Base-by-base conservation (phyloP, 1,140 invertebrate genomes). In the Ceratoteleas bidentatus region DNA sequence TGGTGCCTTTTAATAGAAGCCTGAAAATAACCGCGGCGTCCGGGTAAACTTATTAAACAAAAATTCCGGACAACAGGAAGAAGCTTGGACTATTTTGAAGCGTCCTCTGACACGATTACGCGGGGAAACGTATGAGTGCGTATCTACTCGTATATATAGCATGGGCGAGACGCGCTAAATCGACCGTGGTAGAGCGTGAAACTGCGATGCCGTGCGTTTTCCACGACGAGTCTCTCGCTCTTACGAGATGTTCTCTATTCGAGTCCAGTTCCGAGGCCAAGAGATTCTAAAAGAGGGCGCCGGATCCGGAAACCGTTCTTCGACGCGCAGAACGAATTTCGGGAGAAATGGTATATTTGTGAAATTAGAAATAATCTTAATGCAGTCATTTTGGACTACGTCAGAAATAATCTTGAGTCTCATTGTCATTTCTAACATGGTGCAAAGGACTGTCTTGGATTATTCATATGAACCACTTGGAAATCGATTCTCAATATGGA, bases 91-190 rank as follows among this genome's bases (percentile, higher is more conserved):
- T 88, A 87, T 86, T 88, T 88, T 61, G 74, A 81, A 78, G 74
- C 77, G 75, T 68, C 64, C 72, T 88, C 85, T 87, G 83, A 85
- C 84, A 87, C 86, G 86, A 86, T 87, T 87, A 84, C 78, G 84
- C 68, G 57, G 49, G 57, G 33, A 56, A 56, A 62, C 5, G 57
- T 58, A 47, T 52, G 24, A 24, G 24, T 24, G 24, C 24, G 52
- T 14, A 69, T 60, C 33, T 52, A 60, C 52, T 64, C 83, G 80
- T 73, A 87, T 86, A 88, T 88, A 88, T 88, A 88, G 86, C 83
- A 84, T 76, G 47, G 84, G 62, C 78, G 78, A 86, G 72, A 81
- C 72, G 75, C 54, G 61, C 69, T 88, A 87, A 88, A 88, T 87
- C 82, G 84, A 57, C 74, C 57, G 78, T 69, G 43, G 57, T 64